Evolutionary conservation across 2,888 invertebrate species (phyloP), one percentile per base, ranked within the genome.

Genomic region (Conops quadrifasciatus): DNA sequence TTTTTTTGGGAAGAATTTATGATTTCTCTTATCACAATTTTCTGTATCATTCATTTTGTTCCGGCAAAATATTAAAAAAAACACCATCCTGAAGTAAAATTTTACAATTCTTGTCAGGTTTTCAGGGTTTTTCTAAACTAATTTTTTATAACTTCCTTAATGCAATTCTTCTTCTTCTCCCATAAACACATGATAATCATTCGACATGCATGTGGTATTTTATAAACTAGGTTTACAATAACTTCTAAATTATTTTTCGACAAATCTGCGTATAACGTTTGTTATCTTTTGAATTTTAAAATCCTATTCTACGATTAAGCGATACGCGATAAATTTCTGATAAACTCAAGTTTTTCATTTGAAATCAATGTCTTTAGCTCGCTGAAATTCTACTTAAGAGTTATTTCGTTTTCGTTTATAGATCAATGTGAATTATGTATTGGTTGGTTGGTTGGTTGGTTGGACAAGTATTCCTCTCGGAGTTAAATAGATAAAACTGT

Each of bases 401-500:
- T 43, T 56, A 24, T 56, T 56, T 56, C 30, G 56, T 45, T 66
- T 36, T 21, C 43, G 21, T 36, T 43, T 56, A 56, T 51, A 65
- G 28, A 53, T 28, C 16, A 56, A 19, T 28, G 56, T 62, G 62
- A 62, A 68, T 51, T 62, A 68, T 68, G 36, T 67, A 45, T 47
- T 67, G 26, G 59, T 47, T 47, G 28, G 28, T 51, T 4, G 3
- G 4, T 43, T 36, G 9, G 36, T 36, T 56, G 7, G 76, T 77
- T 78, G 74, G 77, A 80, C 77, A 81, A 81, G 82, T 82, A 82
- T 24, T 81, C 78, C 79, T 80, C 70, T 74, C 75, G 73, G 81
- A 79, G 82, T 82, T 82, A 81, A 82, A 79, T 80, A 81, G 81
- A 81, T 81, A 81, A 82, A 81, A 80, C 67, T 69, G 19, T 71